These are phyloP conservation scores for Myotis yumanensis DNA, from an alignment of 2,113 vertebrate genomes.

Conservation along the genomic window DNA sequence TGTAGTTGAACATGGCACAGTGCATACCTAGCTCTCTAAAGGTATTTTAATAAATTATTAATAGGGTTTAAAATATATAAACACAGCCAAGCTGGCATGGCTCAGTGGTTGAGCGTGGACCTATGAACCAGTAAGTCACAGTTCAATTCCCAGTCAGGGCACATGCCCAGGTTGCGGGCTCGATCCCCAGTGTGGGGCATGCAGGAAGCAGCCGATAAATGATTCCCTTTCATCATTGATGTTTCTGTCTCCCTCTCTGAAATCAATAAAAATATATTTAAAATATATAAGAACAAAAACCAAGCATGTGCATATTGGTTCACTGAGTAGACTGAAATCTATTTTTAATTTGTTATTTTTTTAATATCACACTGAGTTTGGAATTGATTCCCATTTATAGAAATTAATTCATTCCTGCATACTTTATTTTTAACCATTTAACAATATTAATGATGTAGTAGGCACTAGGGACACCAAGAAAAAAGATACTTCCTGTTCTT, in stretches of 20 bases:
- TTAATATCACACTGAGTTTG: background rate
- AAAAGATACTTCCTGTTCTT: background rate
- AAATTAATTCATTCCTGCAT: background rate
- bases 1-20: background rate
- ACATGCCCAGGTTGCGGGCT: background rate
- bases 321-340: background rate
- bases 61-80: slow-evolving; percentile 27
- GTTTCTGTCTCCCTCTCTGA: background rate
- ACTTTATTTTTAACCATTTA: background rate
- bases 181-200: background rate
- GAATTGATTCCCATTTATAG: slow-evolving; percentile 11
- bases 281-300: slow-evolving; percentile 1
- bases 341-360: background rate
- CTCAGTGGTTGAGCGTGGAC: background rate
- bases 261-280: background rate
- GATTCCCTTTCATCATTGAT: background rate
- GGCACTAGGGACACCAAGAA: background rate
- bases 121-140: background rate
- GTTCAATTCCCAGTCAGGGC: background rate
- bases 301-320: background rate
- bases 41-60: slow-evolving; percentile 21
- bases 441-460: background rate
- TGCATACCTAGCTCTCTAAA: background rate
- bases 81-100: background rate
- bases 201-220: background rate